Evolutionary conservation across 2,888 invertebrate genomes (phyloP), one percentile per base, ranked within the genome.

Genomic region (Diarsia mendica): DNA sequence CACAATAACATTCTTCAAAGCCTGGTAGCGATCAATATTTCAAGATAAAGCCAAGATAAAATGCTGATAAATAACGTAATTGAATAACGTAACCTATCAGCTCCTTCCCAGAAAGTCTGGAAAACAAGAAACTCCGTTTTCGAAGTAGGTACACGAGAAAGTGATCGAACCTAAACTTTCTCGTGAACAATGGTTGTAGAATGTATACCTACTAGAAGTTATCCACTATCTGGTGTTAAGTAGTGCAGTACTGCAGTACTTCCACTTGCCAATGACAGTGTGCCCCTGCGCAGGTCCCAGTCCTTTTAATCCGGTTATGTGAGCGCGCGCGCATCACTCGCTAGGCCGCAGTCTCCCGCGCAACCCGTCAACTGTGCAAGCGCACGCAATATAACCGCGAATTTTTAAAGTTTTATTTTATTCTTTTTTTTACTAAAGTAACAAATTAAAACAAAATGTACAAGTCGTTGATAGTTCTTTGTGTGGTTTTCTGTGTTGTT

Each of bases 291-390:
- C 88, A 88, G 82, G 88, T 85, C 86, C 85, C 86, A 89, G 89
- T 88, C 87, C 91, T 95, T 95, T 95, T 94, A 95, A 91, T 94
- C 94, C 93, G 94, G 93, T 93, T 91, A 88, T 87, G 87, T 79
- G 82, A 85, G 91, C 92, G 93, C 90, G 80, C 85, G 92, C 93
- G 92, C 95, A 92, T 92, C 96, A 96, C 92, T 96, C 90, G 92
- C 89, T 86, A 90, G 90, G 92, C 84, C 90, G 92, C 95, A 86
- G 88, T 89, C 93, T 90, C 78, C 83, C 90, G 90, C 91, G 92
- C 89, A 91, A 89, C 91, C 88, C 90, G 91, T 70, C 73, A 58
- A 67, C 89, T 69, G 84, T 68, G 75, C 72, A 68, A 74, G 90
- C 89, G 87, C 83, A 82, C 85, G 77, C 77, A 75, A 70, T 77